Base-by-base conservation (phyloP, 2,113 vertebrate species). In the Rhadina sibilatrix region DNA sequence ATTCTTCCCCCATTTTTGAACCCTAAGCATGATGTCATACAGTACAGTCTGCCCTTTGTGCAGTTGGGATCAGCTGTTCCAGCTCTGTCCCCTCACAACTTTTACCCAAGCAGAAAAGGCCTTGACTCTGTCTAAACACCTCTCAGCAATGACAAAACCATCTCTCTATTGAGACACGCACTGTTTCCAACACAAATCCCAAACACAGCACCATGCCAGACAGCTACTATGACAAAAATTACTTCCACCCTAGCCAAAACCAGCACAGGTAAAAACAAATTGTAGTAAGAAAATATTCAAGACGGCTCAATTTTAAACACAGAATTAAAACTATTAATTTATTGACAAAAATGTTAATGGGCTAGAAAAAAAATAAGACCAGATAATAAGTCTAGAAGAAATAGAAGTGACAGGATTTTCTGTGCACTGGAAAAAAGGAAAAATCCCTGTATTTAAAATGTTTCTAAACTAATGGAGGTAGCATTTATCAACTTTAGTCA, bases 21-120 rank as follows among this genome's bases (percentile, higher is more conserved):
- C 5, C 10, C 42, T 30, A 21, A 57, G 21, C 12, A 25, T 30
- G 42, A 57, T 2, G 0, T 12, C 10, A 27, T 15, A 30, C 0
- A 1, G 10, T 10, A 5, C 7, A 44, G 15, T 22, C 38, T 49
- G n/a, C 20, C 16, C 46, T 38, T 42, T 23, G 14, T 11, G n/a
- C 21, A 24, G 9, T 0, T 42, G 13, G 8, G 13, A 3, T 35
- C 54, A 69, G 22, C 23, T 42, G 17, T n/a, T 21, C 49, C 23
- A 28, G 22, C 30, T n/a, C 11, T 54, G 50, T 17, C 12, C 10
- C 16, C 38, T 65, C 40, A 40, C 24, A 54, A 0, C 42, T 37
- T 56, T 24, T 69, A 11, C 27, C 21, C 53, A 19, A 65, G 31
- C 4, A 81, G 19, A 49, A 81, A 50, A 81, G 23, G 11, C 9